These are phyloP conservation scores for Lagocephalus sceleratus DNA, from an alignment of 2,797 vertebrate species.

Conservation along the genomic window DNA sequence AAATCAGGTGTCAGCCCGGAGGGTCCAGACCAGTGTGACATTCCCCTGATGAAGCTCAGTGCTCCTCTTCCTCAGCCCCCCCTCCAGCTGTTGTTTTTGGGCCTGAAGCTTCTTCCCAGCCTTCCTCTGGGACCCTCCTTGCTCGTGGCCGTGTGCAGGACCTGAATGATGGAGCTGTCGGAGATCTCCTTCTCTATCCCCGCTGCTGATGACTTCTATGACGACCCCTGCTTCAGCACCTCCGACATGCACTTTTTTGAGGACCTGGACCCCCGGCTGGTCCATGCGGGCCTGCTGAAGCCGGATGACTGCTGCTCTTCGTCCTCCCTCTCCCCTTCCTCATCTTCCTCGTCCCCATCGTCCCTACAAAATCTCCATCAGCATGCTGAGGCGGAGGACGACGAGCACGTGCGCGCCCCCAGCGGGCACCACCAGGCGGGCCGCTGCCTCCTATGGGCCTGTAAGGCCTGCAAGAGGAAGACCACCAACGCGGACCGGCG, in stretches of 20 bases:
- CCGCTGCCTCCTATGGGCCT: constrained; percentile 95
- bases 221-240: constrained; percentile 94
- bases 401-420: constrained; percentile 91
- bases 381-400: constrained; percentile 81
- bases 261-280: constrained; percentile 92
- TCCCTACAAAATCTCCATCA: constrained; percentile 74
- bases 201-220: constrained; percentile 89
- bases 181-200: constrained; percentile 90
- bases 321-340: constrained; percentile 33
- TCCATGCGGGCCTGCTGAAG: constrained; percentile 88
- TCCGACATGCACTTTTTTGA: constrained; percentile 97
- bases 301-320: constrained; percentile 66
- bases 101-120: not conserved
- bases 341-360: constrained; percentile 52
- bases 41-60: constrained; percentile 19
- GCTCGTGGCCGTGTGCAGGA: constrained; percentile 7
- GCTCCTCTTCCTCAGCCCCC: not conserved
- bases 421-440: constrained; percentile 90
- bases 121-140: too few species aligned
- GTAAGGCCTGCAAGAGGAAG: constrained; percentile 97
- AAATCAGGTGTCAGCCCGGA: constrained; percentile 47
- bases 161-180: constrained; percentile 81
- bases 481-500: constrained; percentile 93
- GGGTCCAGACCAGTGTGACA: constrained; percentile 42
- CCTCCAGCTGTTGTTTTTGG: not conserved